Evolutionary conservation across 2,888 invertebrate species (phyloP).

Genomic region (Mactromeris polynyma): DNA sequence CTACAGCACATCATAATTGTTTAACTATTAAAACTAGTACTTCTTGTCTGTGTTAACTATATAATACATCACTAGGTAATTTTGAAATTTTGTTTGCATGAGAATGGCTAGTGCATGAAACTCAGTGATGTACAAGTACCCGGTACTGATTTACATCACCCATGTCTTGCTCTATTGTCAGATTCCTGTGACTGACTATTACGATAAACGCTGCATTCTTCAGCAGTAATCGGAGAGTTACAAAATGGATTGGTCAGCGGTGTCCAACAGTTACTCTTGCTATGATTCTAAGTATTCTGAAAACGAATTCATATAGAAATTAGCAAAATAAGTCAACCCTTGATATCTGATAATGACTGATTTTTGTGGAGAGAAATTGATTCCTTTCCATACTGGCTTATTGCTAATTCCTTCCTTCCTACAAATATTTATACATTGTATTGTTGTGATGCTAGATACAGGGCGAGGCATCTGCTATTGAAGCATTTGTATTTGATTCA

Average conservation of each 20-base stretch:
- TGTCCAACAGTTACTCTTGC: background rate
- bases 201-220: too few relatives aligned
- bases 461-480: background rate
- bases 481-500: background rate
- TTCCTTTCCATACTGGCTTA: too few relatives aligned
- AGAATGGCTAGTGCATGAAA: background rate
- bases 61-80: background rate
- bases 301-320: background rate
- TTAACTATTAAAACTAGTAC: background rate
- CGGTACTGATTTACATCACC: background rate
- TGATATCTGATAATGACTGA: too few relatives aligned
- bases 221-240: background rate
- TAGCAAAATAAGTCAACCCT: background rate
- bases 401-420: too few relatives aligned
- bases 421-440: too few relatives aligned
- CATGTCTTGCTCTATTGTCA: background rate
- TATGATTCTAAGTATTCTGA: background rate
- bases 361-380: too few relatives aligned
- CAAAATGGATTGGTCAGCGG: background rate
- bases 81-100: background rate
- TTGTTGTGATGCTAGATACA: background rate
- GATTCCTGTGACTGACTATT: too few relatives aligned
- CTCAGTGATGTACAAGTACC: background rate
- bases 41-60: background rate
- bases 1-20: background rate